Evolutionary conservation across 2,888 invertebrate genomes (phyloP), one percentile per base, ranked within the genome.

Genomic region (Cinara cedri): DNA sequence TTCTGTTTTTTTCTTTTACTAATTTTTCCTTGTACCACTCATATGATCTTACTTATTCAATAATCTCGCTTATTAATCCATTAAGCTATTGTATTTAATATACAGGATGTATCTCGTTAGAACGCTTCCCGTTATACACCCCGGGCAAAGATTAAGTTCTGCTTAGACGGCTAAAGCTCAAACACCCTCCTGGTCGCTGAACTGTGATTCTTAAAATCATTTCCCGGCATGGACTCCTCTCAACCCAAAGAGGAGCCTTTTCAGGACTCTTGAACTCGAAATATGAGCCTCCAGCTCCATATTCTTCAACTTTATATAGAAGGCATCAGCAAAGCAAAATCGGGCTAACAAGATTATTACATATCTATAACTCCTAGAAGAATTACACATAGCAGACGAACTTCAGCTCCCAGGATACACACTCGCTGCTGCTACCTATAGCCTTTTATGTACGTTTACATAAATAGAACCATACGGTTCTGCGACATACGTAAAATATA

Each of bases 281-380:
- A 62, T 62, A 42, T 62, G 34, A 42, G 62, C n/a, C 62, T 8
- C 26, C 26, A 26, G n/a, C 60, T 60, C 26, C 60, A 26, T 14
- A 60, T 60, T 60, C 60, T 60, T 42, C 62, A 62, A 62, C 62
- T 62, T 8, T 42, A 62, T n/a, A 62, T 62, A 26, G 60, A 60
- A 60, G 13, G 34, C 13, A 60, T 26, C 26, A 62, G 62, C 42
- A 62, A 42, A 62, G 34, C 62, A 62, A 62, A 62, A 62, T 42
- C 34, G 34, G 62, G 42, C 34, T 62, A n/a, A 62, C 34, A 42
- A 62, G n/a, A 62, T 42, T 62, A n/a, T 26, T 60, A 26, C 26
- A 26, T 26, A 60, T 60, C 24, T n/a, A 60, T 26, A 60, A 60
- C 14, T 60, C 2, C 14, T 60, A 14, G 60, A 24, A 14, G 60